Conservation (phyloP, 2,888 invertebrate species). For the Amphipoea oculea region DNA sequence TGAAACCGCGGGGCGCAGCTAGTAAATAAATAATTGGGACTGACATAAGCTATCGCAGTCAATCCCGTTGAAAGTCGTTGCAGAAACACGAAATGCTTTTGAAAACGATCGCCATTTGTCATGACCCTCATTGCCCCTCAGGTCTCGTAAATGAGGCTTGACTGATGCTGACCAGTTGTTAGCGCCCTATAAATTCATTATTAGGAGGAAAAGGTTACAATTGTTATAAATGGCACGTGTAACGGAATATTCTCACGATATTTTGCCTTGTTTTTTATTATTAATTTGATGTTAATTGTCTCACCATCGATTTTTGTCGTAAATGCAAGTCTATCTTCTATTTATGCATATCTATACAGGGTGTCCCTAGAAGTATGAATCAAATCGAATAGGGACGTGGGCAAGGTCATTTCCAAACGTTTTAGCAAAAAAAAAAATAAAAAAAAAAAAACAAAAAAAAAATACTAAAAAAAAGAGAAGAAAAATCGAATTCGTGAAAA, state of each 20-base stretch:
- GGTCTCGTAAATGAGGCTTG: not conserved
- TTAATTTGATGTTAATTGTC: constrained; percentile 1
- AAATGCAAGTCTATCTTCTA: not conserved
- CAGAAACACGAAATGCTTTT: not conserved
- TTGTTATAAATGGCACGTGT: constrained; percentile 11
- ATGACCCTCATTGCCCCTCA: not conserved
- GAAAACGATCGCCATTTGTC: not conserved
- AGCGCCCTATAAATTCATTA: not conserved
- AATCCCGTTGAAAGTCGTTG: not conserved
- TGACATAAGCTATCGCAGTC: too few relatives aligned
- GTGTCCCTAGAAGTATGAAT: too few relatives aligned
- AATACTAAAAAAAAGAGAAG: too few relatives aligned
- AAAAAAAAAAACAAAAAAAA: too few relatives aligned
- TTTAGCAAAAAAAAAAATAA: too few relatives aligned
- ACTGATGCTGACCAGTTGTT: not conserved
- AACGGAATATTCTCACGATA: not conserved
- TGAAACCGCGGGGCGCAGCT: too few relatives aligned
- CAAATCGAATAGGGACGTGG: too few relatives aligned
- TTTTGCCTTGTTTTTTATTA: not conserved
- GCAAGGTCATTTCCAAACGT: too few relatives aligned
- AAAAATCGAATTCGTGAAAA: too few relatives aligned
- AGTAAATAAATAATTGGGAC: too few relatives aligned
- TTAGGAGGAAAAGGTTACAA: not conserved
- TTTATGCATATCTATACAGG: too few relatives aligned
- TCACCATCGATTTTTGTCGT: not conserved